phyloP scores from a whole-genome alignment of 2,797 vertebrate species.

The Cuniculus paca region DNA sequence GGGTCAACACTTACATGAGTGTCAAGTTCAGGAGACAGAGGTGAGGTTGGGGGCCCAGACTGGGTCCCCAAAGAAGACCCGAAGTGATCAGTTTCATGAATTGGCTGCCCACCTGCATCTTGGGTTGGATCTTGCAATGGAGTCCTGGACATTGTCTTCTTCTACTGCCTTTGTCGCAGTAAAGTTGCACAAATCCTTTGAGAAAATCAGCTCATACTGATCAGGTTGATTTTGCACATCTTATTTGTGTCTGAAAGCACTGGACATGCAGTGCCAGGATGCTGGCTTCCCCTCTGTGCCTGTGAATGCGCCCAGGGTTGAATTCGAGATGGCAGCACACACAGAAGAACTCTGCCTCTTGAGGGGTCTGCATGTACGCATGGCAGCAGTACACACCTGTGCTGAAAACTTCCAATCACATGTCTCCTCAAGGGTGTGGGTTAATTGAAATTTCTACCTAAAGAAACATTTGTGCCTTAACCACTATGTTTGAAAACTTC shows the following conservation, averaged over 20 bases:
- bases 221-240: neutral
- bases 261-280: neutral
- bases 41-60: neutral
- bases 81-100: neutral
- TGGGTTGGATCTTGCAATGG: neutral
- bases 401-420: neutral
- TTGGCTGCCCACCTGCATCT: neutral
- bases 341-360: neutral
- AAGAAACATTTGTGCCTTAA: neutral
- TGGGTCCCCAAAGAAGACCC: neutral
- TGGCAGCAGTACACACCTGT: rapidly evolving
- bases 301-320: neutral
- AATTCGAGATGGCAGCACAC: neutral
- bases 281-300: neutral
- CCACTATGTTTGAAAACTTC: neutral
- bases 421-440: neutral
- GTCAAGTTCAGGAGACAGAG: neutral
- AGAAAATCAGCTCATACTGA: neutral
- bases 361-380: rapidly evolving
- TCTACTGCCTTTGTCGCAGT: neutral
- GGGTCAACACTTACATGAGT: neutral
- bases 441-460: neutral
- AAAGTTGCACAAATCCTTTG: neutral
- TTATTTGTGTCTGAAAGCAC: neutral
- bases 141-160: neutral